A percentile compares a stretch with the other conserved stretches of the same genome.
Conservation (phyloP, 2,113 vertebrate species). For the Mionectes macconnelli region DNA sequence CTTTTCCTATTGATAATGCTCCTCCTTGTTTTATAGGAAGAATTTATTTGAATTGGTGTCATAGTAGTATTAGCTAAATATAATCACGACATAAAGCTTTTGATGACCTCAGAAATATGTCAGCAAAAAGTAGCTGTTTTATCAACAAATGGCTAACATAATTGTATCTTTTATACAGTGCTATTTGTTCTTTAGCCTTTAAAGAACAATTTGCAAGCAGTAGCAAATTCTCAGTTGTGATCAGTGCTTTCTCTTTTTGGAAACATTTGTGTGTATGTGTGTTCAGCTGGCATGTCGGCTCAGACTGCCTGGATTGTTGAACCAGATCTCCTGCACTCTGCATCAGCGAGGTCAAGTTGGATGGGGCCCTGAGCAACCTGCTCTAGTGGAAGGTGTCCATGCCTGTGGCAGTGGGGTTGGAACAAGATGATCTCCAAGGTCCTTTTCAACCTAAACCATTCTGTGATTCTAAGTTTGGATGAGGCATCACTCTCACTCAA, state of each 20-base stretch:
- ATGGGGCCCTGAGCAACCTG: neutral
- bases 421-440: neutral
- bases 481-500: neutral
- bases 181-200: neutral
- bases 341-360: neutral
- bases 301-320: neutral
- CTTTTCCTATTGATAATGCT: neutral
- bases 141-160: neutral
- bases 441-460: no score
- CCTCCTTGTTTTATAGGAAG: neutral
- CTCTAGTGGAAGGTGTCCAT: neutral
- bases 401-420: rapidly evolving
- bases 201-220: neutral
- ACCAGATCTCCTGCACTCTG: neutral
- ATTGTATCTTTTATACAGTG: neutral
- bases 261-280: neutral
- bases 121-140: neutral
- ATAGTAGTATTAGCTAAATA: neutral
- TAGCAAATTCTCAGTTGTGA: neutral
- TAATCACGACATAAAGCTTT: neutral
- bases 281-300: neutral
- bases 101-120: neutral
- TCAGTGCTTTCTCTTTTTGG: neutral
- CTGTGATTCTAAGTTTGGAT: neutral
- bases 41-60: neutral